Evolutionary conservation across 2,888 invertebrate genomes (phyloP).

Genomic region (Disparrhopalites patrizii): DNA sequence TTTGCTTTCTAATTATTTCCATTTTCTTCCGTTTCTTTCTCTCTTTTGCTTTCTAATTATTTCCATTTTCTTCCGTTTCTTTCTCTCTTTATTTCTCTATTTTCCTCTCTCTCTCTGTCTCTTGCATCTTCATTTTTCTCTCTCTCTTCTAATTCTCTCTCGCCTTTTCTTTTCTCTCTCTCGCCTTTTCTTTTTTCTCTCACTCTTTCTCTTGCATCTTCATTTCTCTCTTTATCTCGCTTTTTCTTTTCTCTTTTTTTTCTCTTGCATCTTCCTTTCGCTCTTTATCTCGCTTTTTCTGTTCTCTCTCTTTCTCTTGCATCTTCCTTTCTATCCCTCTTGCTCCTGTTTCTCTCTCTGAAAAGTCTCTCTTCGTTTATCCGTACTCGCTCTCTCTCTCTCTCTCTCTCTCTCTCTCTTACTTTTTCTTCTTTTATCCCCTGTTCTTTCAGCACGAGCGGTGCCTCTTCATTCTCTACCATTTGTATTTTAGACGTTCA

Average conservation of each 20-base stretch:
- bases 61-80: too few species aligned
- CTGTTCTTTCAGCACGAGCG: too few species aligned
- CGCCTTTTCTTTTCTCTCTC: too few species aligned
- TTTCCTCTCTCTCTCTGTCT: background rate
- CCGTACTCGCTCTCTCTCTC: slow-evolving; percentile 28
- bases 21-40: too few species aligned
- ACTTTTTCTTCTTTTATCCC: too few species aligned
- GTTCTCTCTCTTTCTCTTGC: background rate
- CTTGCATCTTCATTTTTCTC: too few species aligned
- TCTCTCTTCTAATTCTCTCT: background rate
- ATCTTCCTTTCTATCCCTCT: background rate
- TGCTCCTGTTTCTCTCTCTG: background rate
- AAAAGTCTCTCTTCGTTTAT: slow-evolving; percentile 29
- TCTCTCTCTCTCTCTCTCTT: background rate
- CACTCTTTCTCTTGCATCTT: background rate
- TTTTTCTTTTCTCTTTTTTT: background rate
- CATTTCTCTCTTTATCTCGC: background rate
- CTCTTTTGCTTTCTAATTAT: too few species aligned
- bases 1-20: too few species aligned
- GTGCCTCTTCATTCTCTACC: too few species aligned
- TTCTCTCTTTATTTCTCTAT: background rate
- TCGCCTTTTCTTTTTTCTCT: too few species aligned
- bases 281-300: background rate
- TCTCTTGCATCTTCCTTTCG: slow-evolving; percentile 23
- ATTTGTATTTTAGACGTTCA: too few species aligned